Conservation (phyloP, 2,888 invertebrate genomes). For the Tetranychus truncatus region DNA sequence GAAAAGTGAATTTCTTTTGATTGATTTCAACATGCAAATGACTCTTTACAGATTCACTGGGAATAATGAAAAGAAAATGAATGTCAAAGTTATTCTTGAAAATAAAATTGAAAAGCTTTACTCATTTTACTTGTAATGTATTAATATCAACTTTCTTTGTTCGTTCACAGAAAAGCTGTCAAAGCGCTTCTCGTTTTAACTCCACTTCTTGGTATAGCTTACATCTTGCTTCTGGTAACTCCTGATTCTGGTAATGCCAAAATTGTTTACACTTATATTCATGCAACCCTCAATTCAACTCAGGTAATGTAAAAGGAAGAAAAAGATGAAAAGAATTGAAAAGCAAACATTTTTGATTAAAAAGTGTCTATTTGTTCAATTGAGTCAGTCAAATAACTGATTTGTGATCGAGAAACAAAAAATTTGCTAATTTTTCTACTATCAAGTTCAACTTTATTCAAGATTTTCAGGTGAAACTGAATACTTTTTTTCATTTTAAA, state of each 20-base stretch:
- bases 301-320: constrained; percentile 45
- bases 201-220: constrained; percentile 79
- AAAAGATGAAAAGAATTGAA: constrained; percentile 19
- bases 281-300: constrained; percentile 66
- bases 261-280: constrained; percentile 54
- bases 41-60: too few relatives aligned
- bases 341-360: not conserved
- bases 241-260: constrained; percentile 52
- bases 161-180: constrained; percentile 50
- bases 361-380: not conserved
- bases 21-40: too few relatives aligned
- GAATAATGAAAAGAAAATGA: too few relatives aligned
- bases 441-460: not conserved
- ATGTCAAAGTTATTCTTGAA: too few relatives aligned
- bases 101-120: not conserved
- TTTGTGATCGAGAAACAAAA: too few relatives aligned
- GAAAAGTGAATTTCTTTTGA: too few relatives aligned
- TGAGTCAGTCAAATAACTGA: not conserved
- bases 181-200: constrained; percentile 77
- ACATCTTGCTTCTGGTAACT: constrained; percentile 55
- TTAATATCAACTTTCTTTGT: not conserved
- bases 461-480: too few relatives aligned
- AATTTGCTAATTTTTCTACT: not conserved
- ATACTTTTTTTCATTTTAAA: too few relatives aligned
- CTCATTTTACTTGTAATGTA: not conserved